A percentile compares a stretch with the other conserved stretches of the same genome.
Conservation (phyloP, 2,797 vertebrate species). For the Lepidocolaptes lacrymiger region DNA sequence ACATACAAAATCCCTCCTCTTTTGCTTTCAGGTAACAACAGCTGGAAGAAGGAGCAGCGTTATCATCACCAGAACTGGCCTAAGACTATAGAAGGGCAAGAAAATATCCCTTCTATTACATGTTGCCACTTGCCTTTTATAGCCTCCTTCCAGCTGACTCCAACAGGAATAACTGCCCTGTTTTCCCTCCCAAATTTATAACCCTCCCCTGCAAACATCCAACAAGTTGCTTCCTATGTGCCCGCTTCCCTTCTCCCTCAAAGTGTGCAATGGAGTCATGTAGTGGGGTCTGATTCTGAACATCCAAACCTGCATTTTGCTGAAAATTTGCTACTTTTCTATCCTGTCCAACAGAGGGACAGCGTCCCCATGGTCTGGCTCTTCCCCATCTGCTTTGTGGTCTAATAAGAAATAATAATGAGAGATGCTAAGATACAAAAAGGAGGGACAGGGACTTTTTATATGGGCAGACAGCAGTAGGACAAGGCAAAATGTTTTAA, state of each 20-base stretch:
- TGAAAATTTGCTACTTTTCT: not conserved
- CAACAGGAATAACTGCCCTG: not conserved
- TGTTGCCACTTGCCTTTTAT: not conserved
- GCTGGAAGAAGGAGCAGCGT: not conserved
- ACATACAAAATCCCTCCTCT: not conserved
- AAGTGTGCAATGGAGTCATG: fast-evolving
- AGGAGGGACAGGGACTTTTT: not conserved
- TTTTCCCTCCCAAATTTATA: not conserved
- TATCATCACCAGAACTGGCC: not conserved
- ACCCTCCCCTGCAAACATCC: not conserved
- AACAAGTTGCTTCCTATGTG: not conserved
- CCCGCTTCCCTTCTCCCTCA: not conserved
- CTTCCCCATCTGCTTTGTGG: not conserved
- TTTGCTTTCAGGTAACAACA: not conserved
- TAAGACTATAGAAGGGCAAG: not conserved
- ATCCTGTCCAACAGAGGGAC: not conserved
- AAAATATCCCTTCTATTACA: not conserved
- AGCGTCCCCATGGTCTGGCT: not conserved
- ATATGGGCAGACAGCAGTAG: not conserved
- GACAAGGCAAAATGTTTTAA: not conserved
- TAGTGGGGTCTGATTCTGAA: not conserved
- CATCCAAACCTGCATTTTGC: not conserved
- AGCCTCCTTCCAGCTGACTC: not conserved
- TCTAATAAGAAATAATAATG: not conserved
- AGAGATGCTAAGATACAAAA: not conserved